Conservation (phyloP, 2,888 invertebrate species). For the Syrphus vitripennis region DNA sequence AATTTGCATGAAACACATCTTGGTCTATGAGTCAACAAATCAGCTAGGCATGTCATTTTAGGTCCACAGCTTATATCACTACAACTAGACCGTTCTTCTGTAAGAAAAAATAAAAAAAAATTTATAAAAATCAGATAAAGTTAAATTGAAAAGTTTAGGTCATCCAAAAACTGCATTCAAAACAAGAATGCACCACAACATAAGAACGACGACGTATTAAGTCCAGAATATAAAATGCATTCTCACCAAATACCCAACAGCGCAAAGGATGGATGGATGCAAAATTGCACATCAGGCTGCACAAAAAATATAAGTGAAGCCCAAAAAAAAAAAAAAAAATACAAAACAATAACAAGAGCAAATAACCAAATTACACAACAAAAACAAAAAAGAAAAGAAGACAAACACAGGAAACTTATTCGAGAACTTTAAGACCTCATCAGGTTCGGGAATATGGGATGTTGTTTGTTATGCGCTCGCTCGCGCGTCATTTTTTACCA, state of each 20-base stretch:
- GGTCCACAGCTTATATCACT: conserved; percentile 85
- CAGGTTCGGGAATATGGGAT: conserved; percentile 30
- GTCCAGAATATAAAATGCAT: conserved; percentile 45
- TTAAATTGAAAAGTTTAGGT: conserved; percentile 46
- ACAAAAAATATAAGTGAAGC: conserved; percentile 38
- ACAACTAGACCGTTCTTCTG: conserved; percentile 86
- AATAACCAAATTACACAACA: not conserved
- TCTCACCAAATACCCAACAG: conserved; percentile 43
- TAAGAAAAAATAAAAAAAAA: conserved; percentile 74
- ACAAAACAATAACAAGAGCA: conserved; percentile 36
- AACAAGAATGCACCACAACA: conserved; percentile 41
- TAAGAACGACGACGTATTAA: not conserved
- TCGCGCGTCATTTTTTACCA: conserved; percentile 66
- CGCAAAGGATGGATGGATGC: conserved; percentile 61
- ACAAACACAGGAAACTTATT: conserved; percentile 60
- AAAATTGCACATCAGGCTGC: conserved; percentile 64
- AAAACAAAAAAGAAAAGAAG: conserved; percentile 23
- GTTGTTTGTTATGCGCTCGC: conserved; percentile 39
- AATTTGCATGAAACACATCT: conserved; percentile 88
- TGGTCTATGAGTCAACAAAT: conserved; percentile 85
- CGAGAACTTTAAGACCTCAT: conserved; percentile 55
- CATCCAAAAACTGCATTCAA: conserved; percentile 48
- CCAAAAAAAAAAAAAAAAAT: conserved; percentile 47
- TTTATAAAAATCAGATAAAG: not conserved
- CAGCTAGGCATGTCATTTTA: conserved; percentile 86